Evolutionary conservation across 2,113 vertebrate species (phyloP).

Genomic region (Nematolebias whitei): DNA sequence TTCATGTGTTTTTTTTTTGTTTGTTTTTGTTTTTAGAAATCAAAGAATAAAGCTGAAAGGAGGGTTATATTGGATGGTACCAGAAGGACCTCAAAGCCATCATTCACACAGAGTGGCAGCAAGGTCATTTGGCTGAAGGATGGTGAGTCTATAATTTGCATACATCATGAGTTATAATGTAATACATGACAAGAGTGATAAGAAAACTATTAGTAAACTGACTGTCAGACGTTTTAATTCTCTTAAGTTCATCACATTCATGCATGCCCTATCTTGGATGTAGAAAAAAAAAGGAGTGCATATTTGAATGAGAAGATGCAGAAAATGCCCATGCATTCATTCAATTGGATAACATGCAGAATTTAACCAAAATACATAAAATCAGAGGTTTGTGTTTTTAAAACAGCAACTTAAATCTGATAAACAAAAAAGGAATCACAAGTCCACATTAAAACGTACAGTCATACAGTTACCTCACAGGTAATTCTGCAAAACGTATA

Average conservation of each 20-base stretch:
- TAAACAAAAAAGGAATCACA: no score
- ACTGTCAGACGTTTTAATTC: constrained; percentile 31
- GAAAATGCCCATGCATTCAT: neutral
- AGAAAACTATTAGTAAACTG: constrained; percentile 40
- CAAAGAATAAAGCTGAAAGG: constrained; percentile 16
- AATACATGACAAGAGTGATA: constrained; percentile 33
- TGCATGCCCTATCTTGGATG: constrained; percentile 1
- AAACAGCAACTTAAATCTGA: no score
- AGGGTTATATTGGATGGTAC: constrained; percentile 41
- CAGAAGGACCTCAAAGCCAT: constrained; percentile 56
- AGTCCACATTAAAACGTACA: no score
- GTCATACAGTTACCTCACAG: neutral
- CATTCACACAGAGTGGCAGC: constrained; percentile 43
- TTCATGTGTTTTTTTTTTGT: no score
- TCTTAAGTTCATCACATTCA: constrained; percentile 22
- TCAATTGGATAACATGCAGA: no score
- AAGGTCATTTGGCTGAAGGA: constrained; percentile 50
- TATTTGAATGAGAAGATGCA: neutral
- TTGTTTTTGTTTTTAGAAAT: constrained; percentile 42
- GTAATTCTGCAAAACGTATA: neutral
- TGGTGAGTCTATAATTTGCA: constrained; percentile 66
- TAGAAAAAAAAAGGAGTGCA: neutral
- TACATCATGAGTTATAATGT: constrained; percentile 41
- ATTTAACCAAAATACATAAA: no score
- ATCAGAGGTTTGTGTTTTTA: no score